These are phyloP conservation scores for Portunus trituberculatus DNA, from an alignment of 1,140 invertebrate genomes.

Conservation along the genomic window DNA sequence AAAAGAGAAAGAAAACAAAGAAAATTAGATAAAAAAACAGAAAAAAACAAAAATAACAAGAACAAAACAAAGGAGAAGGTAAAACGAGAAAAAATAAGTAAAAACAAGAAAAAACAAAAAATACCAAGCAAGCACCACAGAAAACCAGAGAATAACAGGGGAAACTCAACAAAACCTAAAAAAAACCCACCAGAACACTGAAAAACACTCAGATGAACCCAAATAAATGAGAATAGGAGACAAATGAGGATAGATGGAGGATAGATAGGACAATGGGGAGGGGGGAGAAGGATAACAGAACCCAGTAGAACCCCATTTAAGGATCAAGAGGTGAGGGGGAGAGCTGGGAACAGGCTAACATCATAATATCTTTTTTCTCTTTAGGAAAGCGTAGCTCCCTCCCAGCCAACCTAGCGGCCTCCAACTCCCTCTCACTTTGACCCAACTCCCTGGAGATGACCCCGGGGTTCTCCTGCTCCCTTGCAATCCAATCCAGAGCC, in stretches of 20 bases:
- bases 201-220: too few species aligned
- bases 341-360: conserved; percentile 91
- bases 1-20: not conserved
- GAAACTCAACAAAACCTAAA: too few species aligned
- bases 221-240: too few species aligned
- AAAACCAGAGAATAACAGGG: too few species aligned
- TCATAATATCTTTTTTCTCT: conserved; percentile 96
- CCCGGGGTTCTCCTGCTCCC: conserved; percentile 86
- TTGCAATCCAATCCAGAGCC: conserved; percentile 96
- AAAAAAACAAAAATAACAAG: too few species aligned
- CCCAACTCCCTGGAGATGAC: conserved; percentile 90
- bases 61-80: too few species aligned
- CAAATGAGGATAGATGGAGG: not conserved
- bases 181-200: too few species aligned
- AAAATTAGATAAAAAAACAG: not conserved
- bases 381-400: conserved; percentile 95
- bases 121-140: too few species aligned
- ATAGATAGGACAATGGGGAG: not conserved
- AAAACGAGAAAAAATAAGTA: too few species aligned
- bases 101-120: too few species aligned
- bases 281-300: conserved; percentile 82
- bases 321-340: conserved; percentile 77
- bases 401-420: conserved; percentile 93
- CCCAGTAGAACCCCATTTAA: conserved; percentile 89
- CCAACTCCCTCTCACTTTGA: conserved; percentile 92